These are phyloP conservation scores for Bettongia penicillata DNA, from an alignment of 2,113 vertebrate species.

Conservation along the genomic window DNA sequence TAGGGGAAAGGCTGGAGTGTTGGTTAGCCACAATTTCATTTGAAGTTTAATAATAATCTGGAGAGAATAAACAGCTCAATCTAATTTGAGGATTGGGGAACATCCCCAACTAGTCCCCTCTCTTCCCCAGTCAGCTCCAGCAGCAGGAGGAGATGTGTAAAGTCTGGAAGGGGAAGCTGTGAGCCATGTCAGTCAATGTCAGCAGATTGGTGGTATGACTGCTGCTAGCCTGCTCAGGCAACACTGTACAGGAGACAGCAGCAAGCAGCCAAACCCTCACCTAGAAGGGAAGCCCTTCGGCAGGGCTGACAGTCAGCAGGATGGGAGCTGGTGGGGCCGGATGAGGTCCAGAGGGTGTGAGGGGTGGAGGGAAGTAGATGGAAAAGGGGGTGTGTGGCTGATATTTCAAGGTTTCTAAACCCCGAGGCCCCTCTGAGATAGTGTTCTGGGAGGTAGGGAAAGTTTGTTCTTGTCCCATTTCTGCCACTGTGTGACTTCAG, in stretches of 20 bases:
- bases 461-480: not conserved
- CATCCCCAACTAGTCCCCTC: constrained; percentile 74
- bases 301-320: not conserved
- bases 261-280: not conserved
- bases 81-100: constrained; percentile 84
- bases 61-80: constrained; percentile 53
- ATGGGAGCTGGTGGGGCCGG: no score
- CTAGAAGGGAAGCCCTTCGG: not conserved
- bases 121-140: constrained; percentile 36
- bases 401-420: not conserved
- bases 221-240: not conserved
- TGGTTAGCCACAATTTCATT: not conserved
- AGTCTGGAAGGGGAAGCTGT: rapidly evolving
- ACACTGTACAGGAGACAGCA: not conserved
- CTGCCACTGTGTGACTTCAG: not conserved
- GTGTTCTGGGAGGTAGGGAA: not conserved
- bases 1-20: constrained; percentile 32
- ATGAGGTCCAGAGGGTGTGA: no score
- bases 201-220: not conserved
- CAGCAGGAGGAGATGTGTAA: not conserved
- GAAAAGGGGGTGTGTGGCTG: no score
- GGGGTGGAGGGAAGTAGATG: no score
- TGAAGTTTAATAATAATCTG: constrained; percentile 45
- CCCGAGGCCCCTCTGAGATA: not conserved
- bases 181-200: constrained; percentile 27